These are phyloP conservation scores for Nebria salina DNA, from an alignment of 2,888 invertebrate genomes.

Conservation along the genomic window DNA sequence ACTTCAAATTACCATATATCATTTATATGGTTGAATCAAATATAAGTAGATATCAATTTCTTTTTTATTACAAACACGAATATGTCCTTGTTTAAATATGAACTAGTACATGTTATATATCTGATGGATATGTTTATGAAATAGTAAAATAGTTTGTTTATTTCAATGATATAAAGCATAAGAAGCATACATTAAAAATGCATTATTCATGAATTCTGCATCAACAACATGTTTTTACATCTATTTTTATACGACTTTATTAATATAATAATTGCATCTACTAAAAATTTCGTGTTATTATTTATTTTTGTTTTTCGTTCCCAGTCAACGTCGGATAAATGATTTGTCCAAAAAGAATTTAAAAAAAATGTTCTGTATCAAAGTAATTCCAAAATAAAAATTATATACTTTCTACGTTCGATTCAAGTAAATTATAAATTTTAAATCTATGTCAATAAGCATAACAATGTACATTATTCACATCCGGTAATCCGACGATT, in stretches of 20 bases:
- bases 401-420: slow-evolving; percentile 27
- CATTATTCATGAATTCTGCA: background rate
- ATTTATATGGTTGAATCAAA: too few relatives aligned
- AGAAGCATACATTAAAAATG: background rate
- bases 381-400: background rate
- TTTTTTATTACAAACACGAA: too few relatives aligned
- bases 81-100: too few relatives aligned
- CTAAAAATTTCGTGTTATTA: too few relatives aligned
- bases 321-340: too few relatives aligned
- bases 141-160: too few relatives aligned
- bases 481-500: slow-evolving; percentile 18
- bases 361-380: background rate
- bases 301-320: too few relatives aligned
- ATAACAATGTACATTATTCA: background rate
- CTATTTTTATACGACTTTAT: background rate
- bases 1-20: too few relatives aligned
- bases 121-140: too few relatives aligned
- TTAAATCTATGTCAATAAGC: background rate
- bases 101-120: too few relatives aligned
- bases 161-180: too few relatives aligned
- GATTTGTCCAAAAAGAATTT: background rate
- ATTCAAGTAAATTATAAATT: slow-evolving; percentile 21
- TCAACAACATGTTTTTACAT: background rate
- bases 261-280: background rate
- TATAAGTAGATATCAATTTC: too few relatives aligned